Conservation (phyloP, 1,140 invertebrate genomes). For the Drosophila miranda region DNA sequence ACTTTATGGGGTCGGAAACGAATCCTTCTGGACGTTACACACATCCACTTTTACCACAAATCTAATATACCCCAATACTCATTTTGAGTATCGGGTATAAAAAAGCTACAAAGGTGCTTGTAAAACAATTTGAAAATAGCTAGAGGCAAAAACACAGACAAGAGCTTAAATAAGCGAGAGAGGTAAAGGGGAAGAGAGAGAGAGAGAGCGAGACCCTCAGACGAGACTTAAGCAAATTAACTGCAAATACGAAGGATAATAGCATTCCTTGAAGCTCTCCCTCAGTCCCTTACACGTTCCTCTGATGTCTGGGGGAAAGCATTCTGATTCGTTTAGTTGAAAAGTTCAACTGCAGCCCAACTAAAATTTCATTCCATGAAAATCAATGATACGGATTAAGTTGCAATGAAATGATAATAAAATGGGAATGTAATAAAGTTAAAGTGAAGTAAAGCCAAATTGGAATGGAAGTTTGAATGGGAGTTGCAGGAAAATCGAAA, state of each 20-base stretch:
- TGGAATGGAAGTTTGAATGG: background rate
- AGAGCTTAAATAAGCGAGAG: background rate
- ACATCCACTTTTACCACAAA: too few species aligned
- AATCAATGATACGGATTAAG: background rate
- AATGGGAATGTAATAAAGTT: background rate
- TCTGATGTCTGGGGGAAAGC: background rate
- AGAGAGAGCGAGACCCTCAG: background rate
- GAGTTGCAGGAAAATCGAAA: background rate
- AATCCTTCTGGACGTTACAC: too few species aligned
- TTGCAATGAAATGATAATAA: background rate
- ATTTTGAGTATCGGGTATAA: too few species aligned
- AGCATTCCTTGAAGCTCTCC: slow-evolving; percentile 29
- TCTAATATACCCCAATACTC: too few species aligned
- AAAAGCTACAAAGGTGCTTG: slow-evolving; percentile 45
- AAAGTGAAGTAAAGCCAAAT: background rate
- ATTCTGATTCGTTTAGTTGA: background rate
- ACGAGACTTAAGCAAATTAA: slow-evolving; percentile 43
- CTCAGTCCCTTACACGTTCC: too few species aligned
- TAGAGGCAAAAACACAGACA: slow-evolving; percentile 16
- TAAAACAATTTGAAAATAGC: slow-evolving; percentile 49
- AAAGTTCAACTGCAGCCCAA: background rate
- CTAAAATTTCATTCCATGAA: background rate
- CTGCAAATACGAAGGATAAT: slow-evolving; percentile 40
- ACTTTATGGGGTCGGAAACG: too few species aligned
- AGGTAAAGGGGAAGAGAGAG: slow-evolving; percentile 2